Evolutionary conservation across 2,797 vertebrate species (phyloP).

Genomic region (Muscicapa comitata): DNA sequence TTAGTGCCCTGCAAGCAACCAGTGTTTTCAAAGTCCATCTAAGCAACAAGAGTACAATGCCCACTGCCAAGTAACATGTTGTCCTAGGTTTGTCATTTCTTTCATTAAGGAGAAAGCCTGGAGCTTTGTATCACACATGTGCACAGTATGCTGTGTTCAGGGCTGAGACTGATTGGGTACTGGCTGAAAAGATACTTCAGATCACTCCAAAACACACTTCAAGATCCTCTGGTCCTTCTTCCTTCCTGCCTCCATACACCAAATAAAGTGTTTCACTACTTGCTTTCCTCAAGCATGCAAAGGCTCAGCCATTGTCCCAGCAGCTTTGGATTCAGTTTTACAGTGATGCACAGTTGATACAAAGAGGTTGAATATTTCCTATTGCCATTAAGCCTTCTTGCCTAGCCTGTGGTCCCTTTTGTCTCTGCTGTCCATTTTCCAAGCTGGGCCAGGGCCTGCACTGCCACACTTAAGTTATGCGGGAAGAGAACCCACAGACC

Average conservation of each 20-base stretch:
- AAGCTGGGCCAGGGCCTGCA: background rate
- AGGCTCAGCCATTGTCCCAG: background rate
- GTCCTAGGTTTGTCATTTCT: background rate
- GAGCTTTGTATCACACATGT: background rate
- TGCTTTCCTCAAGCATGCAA: background rate
- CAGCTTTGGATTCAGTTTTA: background rate
- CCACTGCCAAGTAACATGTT: accelerated
- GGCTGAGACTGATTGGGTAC: background rate
- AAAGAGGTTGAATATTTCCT: background rate
- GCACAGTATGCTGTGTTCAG: background rate
- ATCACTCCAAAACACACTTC: background rate
- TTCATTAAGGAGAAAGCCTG: background rate
- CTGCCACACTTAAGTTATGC: background rate
- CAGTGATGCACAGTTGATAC: accelerated
- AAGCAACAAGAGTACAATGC: background rate
- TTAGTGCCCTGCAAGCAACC: background rate
- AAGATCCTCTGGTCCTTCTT: background rate
- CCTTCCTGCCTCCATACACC: background rate
- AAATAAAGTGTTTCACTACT: background rate
- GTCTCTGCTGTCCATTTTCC: background rate
- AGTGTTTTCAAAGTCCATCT: background rate
- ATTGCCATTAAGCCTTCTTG: background rate
- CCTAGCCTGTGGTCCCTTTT: background rate
- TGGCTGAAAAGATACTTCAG: background rate
- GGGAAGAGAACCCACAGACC: background rate